These are phyloP conservation scores for Spea multiplicata DNA, from an alignment of 2,113 vertebrate genomes.

Conservation along the genomic window DNA sequence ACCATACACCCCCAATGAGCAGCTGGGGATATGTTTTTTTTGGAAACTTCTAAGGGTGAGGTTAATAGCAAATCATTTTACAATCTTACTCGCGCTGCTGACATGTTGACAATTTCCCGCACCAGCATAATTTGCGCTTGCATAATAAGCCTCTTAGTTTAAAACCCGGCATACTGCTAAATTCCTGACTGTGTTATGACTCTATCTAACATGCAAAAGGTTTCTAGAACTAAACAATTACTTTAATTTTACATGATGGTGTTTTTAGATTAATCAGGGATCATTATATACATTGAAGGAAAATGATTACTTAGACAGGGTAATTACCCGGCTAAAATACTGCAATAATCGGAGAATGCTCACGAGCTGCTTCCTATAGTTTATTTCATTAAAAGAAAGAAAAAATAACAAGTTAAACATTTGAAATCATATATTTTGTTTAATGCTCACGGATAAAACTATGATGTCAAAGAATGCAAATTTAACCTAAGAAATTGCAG, in stretches of 20 bases:
- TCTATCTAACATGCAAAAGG: background rate
- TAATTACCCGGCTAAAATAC: constrained; percentile 39
- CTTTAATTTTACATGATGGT: constrained; percentile 14
- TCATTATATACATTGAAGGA: constrained; percentile 32
- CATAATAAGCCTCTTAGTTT: background rate
- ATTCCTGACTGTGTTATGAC: constrained; percentile 20
- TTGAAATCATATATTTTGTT: constrained; percentile 32
- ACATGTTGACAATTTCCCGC: background rate
- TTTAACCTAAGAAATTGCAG: constrained; percentile 13
- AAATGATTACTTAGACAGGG: constrained; percentile 37
- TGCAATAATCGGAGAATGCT: constrained; percentile 13
- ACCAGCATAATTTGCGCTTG: background rate
- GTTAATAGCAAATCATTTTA: no score
- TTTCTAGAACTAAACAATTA: constrained; percentile 22
- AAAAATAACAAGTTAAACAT: background rate
- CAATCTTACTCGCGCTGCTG: background rate
- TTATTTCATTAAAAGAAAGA: constrained; percentile 37
- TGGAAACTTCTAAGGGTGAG: no score
- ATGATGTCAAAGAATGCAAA: constrained; percentile 25
- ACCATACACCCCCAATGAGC: no score
- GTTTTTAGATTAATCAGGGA: constrained; percentile 33
- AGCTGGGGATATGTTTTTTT: no score
- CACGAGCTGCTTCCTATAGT: constrained; percentile 22
- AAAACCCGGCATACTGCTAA: background rate
- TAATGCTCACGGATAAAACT: constrained; percentile 15